Base-by-base conservation (phyloP, 2,797 vertebrate species). In the Orestias chungarensis region DNA sequence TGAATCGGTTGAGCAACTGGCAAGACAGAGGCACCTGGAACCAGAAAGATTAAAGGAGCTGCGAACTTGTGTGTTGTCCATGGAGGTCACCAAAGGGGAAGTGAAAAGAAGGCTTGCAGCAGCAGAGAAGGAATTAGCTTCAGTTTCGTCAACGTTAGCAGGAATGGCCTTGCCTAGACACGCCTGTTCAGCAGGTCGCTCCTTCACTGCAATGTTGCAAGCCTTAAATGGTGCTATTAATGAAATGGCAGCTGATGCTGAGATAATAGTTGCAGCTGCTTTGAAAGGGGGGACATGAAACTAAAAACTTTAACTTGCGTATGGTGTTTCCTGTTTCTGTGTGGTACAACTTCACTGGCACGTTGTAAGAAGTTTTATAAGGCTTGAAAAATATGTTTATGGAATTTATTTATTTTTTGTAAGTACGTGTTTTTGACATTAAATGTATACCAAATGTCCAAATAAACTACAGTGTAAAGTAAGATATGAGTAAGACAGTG, bases 171-270 rank as follows among this genome's bases (percentile, higher is more conserved):
- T 94, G 82, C 91, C 93, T 9, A 79, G 87, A 65, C 91, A 93
- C 0, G 92, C 91, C 14, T 89, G 88, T 6, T 90, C 75, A 0
- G 91, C 80, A 23, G 83, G 92, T 52, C 90, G 90, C 76, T 94
- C 93, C 35, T 95, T 95, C 65, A 66, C 83, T 0, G 88, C 90
- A 25, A 94, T 93, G 94, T 66, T 93, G 65, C 90, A 93, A 49
- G 87, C 91, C 1, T 82, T 95, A 27, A 94, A 92, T 15, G 33
- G 73, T 1, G 86, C 94, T 27, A 88, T 93, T 3, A 93, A 94
- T 65, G 93, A 94, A 68, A 94, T 95, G 93, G 89, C 87, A 7
- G 74, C 79, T 12, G 93, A 94, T 78, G 89, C 93, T 31, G 89
- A 90, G 20, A 93, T 87, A 64, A 91, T 94, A 66, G 62, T 88